Conservation (phyloP, 2,888 invertebrate species). For the Drosophila silvestris region DNA sequence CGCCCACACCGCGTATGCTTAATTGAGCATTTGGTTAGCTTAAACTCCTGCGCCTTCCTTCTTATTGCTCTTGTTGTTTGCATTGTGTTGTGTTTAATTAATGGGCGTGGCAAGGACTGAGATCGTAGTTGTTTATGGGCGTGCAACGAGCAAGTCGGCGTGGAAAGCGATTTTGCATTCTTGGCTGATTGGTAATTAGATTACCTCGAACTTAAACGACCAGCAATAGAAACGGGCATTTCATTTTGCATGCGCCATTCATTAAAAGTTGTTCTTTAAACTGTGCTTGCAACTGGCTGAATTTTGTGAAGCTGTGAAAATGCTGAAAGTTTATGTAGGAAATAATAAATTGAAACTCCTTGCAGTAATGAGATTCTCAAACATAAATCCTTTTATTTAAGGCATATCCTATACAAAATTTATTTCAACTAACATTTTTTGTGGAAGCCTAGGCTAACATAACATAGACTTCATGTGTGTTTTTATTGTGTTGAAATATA, state of each 20-base stretch:
- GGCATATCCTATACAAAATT: not conserved
- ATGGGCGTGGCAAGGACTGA: conserved; percentile 34
- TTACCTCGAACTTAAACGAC: conserved; percentile 8
- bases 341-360: not conserved
- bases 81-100: conserved; percentile 55
- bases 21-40: conserved; percentile 53
- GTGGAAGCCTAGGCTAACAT: not conserved
- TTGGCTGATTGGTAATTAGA: conserved; percentile 23
- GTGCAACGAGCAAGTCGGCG: conserved; percentile 23
- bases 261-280: not conserved
- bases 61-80: conserved; percentile 15
- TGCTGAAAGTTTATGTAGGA: not conserved
- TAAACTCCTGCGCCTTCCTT: not conserved
- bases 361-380: not conserved
- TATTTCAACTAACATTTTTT: not conserved
- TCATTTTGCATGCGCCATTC: not conserved
- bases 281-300: too few relatives aligned
- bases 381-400: not conserved
- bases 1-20: conserved; percentile 48
- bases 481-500: not conserved
- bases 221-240: not conserved
- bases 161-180: conserved; percentile 37
- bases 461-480: not conserved
- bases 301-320: not conserved
- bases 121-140: conserved; percentile 33